Evolutionary conservation across 2,888 invertebrate genomes (phyloP).

Genomic region (Cheilosia vernalis): DNA sequence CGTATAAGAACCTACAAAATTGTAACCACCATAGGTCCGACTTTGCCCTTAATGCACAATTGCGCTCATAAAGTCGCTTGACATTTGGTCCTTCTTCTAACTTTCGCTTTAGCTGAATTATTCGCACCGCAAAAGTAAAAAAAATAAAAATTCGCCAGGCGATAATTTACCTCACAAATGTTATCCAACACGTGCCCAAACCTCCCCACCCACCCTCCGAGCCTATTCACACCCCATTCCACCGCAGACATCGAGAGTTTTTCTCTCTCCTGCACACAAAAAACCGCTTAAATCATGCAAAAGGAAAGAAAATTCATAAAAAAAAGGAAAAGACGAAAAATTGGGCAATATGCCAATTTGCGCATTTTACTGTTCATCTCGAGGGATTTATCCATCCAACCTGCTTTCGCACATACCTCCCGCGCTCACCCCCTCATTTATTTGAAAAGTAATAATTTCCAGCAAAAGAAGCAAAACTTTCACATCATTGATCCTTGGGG

Average conservation of each 20-base stretch:
- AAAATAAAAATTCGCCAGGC: too few species aligned
- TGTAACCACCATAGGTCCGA: too few species aligned
- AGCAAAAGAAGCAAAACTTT: conserved; percentile 59
- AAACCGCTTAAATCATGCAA: conserved; percentile 71
- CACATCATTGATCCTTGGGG: conserved; percentile 73
- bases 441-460: conserved; percentile 72
- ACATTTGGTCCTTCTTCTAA: too few species aligned
- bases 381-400: conserved; percentile 50
- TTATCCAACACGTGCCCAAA: conserved; percentile 41
- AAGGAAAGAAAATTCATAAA: conserved; percentile 7
- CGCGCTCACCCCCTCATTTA: conserved; percentile 24
- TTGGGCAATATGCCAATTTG: conserved; percentile 74
- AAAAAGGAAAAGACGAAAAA: conserved; percentile 42
- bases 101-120: too few species aligned
- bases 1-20: too few species aligned
- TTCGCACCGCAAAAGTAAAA: too few species aligned
- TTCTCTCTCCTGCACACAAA: conserved; percentile 42
- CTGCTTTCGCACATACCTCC: conserved; percentile 23
- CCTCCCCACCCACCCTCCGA: not conserved
- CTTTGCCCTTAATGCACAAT: too few species aligned
- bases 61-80: too few species aligned
- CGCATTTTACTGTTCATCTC: conserved; percentile 72
- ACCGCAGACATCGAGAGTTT: not conserved
- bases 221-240: conserved; percentile 46
- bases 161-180: conserved; percentile 10